These are phyloP conservation scores for Salvelinus namaycush DNA, from an alignment of 2,113 vertebrate genomes.

Conservation along the genomic window DNA sequence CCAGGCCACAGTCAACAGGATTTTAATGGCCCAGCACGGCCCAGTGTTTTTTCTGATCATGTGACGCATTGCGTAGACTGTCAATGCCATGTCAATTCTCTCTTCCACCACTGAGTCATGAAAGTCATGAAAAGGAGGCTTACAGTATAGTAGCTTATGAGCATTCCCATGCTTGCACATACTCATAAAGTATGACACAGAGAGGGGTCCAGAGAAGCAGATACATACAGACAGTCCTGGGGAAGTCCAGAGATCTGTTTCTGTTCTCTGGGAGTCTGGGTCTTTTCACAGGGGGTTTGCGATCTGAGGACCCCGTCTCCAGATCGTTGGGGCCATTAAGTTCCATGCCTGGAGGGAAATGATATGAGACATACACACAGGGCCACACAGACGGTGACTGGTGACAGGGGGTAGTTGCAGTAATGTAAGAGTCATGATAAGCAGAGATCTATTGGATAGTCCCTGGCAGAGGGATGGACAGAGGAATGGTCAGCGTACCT, in stretches of 20 bases:
- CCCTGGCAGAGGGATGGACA: too few species aligned
- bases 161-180: neutral
- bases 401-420: neutral
- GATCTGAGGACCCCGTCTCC: conserved; percentile 70
- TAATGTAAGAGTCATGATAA: neutral
- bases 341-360: conserved; percentile 71
- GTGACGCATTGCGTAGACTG: too few species aligned
- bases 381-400: neutral
- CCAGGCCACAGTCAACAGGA: neutral
- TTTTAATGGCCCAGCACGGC: too few species aligned
- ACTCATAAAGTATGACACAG: neutral
- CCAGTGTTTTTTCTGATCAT: too few species aligned
- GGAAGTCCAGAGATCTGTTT: conserved; percentile 74
- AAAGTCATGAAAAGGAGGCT: too few species aligned
- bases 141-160: too few species aligned
- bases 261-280: conserved; percentile 71
- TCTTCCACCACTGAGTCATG: too few species aligned
- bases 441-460: too few species aligned
- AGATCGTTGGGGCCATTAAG: conserved; percentile 67
- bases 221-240: conserved; percentile 56
- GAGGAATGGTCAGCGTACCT: too few species aligned
- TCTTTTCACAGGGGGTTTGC: conserved; percentile 74
- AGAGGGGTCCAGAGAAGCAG: neutral
- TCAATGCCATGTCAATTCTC: too few species aligned
- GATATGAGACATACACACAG: conserved; percentile 35